These are phyloP conservation scores for Diorhabda elongata DNA, from an alignment of 1,140 invertebrate species.

Conservation along the genomic window DNA sequence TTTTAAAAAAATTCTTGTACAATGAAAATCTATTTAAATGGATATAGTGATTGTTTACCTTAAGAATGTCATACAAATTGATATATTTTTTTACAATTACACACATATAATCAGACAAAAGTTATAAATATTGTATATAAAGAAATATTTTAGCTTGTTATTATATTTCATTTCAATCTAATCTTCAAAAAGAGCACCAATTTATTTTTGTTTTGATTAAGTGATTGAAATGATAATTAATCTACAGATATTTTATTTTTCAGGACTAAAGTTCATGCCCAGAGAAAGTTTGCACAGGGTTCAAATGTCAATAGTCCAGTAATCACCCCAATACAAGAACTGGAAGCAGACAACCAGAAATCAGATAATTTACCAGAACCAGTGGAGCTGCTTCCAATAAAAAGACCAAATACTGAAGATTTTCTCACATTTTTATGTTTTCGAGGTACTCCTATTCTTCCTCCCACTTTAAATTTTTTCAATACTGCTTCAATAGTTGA, in stretches of 20 bases:
- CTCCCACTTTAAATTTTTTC: constrained; percentile 70
- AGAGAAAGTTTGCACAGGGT: constrained; percentile 88
- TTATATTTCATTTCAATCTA: neutral
- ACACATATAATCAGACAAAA: too few relatives aligned
- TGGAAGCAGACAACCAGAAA: constrained; percentile 51
- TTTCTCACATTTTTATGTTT: constrained; percentile 87
- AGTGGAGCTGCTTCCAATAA: constrained; percentile 59
- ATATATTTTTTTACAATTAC: too few relatives aligned
- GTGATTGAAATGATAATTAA: constrained; percentile 14
- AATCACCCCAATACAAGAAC: constrained; percentile 58
- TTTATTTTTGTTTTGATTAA: constrained; percentile 12
- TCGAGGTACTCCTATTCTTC: constrained; percentile 71
- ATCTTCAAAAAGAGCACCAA: neutral
- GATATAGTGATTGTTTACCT: too few relatives aligned
- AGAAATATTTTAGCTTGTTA: too few relatives aligned
- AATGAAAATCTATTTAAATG: too few relatives aligned
- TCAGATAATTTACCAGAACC: constrained; percentile 45
- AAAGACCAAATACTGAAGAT: constrained; percentile 82
- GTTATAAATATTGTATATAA: too few relatives aligned
- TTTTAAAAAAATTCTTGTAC: too few relatives aligned
- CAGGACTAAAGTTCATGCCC: constrained; percentile 78
- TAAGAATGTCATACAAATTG: too few relatives aligned
- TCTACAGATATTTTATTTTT: constrained; percentile 33
- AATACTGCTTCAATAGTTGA: constrained; percentile 51
- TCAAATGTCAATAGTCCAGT: constrained; percentile 54